Conservation (phyloP, 92 coral and sea anemone species). For the Chrysogorgia sp. region DNA sequence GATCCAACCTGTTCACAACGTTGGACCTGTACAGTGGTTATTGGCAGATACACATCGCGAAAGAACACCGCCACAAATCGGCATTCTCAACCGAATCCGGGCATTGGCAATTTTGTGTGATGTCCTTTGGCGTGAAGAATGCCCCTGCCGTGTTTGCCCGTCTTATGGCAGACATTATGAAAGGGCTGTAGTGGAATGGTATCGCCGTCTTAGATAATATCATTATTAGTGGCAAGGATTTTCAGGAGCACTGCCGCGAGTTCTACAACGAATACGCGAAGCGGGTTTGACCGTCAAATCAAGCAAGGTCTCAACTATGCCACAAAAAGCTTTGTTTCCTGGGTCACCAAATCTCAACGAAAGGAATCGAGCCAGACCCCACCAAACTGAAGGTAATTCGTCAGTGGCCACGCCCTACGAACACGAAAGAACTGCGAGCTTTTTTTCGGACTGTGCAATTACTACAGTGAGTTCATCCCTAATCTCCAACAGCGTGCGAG, state of each 20-base stretch:
- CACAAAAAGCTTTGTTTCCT: slow-evolving; percentile 47
- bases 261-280: too few species aligned
- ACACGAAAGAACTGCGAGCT: slow-evolving; percentile 45
- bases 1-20: slow-evolving; percentile 42
- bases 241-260: too few species aligned
- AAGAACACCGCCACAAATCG: slow-evolving; percentile 35
- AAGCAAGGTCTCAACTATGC: too few species aligned
- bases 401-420: slow-evolving; percentile 47
- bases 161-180: slow-evolving; percentile 60
- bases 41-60: slow-evolving; percentile 49
- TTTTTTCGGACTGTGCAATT: slow-evolving; percentile 61
- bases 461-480: slow-evolving; percentile 53
- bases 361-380: slow-evolving; percentile 55
- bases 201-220: too few species aligned
- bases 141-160: slow-evolving; percentile 60
- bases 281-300: too few species aligned
- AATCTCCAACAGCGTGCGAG: slow-evolving; percentile 39
- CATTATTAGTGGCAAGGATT: too few species aligned
- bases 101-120: slow-evolving; percentile 58
- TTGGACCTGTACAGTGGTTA: slow-evolving; percentile 55
- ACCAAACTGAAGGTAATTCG: slow-evolving; percentile 21
- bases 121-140: slow-evolving; percentile 60
- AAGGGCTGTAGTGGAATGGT: too few species aligned
- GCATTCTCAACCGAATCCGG: slow-evolving; percentile 53
- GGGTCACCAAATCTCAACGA: slow-evolving; percentile 40